phyloP scores from a whole-genome alignment of 2,797 vertebrate species.

The Graptemys geographica region DNA sequence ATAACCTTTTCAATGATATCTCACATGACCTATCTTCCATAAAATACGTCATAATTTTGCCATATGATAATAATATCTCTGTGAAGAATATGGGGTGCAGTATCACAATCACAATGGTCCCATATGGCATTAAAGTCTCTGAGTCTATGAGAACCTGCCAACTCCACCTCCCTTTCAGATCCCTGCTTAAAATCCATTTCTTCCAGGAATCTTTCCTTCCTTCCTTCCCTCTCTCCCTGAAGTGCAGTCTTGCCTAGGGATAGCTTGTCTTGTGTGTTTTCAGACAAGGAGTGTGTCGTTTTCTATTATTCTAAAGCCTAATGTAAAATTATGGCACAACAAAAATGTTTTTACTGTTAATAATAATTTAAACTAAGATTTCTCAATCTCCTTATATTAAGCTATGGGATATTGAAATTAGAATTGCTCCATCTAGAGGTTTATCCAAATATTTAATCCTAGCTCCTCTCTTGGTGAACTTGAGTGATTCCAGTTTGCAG shows the following conservation, averaged over 20 bases:
- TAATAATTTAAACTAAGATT: background rate
- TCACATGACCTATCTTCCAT: too few relatives aligned
- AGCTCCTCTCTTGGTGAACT: slow-evolving; percentile 31
- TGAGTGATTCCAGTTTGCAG: slow-evolving; percentile 52
- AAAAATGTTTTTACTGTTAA: slow-evolving; percentile 32
- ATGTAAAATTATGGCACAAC: background rate
- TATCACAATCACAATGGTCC: background rate
- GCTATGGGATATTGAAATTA: slow-evolving; percentile 17
- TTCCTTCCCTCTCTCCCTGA: background rate
- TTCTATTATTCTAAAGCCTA: background rate
- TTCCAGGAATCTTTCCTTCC: background rate
- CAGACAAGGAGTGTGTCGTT: background rate
- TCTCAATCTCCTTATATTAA: background rate
- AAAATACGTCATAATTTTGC: too few relatives aligned
- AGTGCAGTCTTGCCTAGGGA: background rate
- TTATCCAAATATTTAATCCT: slow-evolving; percentile 49
- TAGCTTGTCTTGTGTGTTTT: background rate
- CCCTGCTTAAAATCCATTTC: slow-evolving; percentile 18
- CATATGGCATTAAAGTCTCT: background rate
- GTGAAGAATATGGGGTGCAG: too few relatives aligned
- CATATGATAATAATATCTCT: too few relatives aligned
- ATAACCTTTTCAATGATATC: too few relatives aligned
- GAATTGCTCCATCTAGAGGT: slow-evolving; percentile 35
- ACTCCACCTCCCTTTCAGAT: background rate
- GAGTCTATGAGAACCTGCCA: background rate